phyloP scores from a whole-genome alignment of 2,888 invertebrate species.

The Chrysina gloriosa region DNA sequence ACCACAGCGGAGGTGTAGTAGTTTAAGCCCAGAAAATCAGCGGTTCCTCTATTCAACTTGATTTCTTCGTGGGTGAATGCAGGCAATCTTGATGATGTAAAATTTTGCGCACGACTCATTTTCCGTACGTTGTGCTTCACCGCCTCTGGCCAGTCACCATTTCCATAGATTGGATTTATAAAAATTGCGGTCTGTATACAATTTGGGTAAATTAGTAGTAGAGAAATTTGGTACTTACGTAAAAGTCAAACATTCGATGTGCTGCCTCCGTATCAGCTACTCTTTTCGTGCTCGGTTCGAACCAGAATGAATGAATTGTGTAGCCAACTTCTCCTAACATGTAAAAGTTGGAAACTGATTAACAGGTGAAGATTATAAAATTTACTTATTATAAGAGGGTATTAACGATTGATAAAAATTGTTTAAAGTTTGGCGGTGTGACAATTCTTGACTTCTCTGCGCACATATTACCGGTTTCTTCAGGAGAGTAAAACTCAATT shows the following conservation, averaged over 20 bases:
- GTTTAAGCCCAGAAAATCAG: slow-evolving; percentile 76
- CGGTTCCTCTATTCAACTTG: too few species aligned
- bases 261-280: slow-evolving; percentile 68
- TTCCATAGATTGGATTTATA: slow-evolving; percentile 65
- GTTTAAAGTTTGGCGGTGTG: too few species aligned
- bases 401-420: too few species aligned
- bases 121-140: slow-evolving; percentile 64
- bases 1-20: slow-evolving; percentile 67
- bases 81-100: too few species aligned
- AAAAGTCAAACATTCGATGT: slow-evolving; percentile 62
- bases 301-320: slow-evolving; percentile 69
- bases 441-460: too few species aligned
- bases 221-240: slow-evolving; percentile 11
- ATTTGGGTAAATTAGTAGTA: background rate
- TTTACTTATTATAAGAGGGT: too few species aligned
- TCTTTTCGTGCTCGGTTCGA: slow-evolving; percentile 66
- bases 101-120: slow-evolving; percentile 64
- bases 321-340: slow-evolving; percentile 65
- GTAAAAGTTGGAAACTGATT: background rate
- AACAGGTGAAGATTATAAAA: too few species aligned
- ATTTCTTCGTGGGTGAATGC: too few species aligned
- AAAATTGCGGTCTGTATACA: slow-evolving; percentile 65
- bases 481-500: too few species aligned
- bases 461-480: too few species aligned
- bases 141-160: slow-evolving; percentile 67